phyloP scores from a whole-genome alignment of 2,113 vertebrate genomes.

The Mugil cephalus region DNA sequence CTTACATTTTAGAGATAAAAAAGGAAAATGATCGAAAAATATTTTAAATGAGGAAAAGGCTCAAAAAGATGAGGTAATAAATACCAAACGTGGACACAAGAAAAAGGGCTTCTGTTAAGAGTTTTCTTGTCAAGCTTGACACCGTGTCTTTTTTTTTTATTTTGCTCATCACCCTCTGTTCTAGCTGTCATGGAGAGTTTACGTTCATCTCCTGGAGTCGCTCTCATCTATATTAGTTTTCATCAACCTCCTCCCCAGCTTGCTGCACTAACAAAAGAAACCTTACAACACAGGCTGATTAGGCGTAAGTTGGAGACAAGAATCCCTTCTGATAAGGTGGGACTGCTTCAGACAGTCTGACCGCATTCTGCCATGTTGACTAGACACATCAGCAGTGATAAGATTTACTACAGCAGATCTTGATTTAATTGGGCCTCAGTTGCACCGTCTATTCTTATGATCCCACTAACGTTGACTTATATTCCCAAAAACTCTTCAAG shows the following conservation, averaged over 20 bases:
- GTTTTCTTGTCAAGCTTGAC: conserved; percentile 45
- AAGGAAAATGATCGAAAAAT: conserved; percentile 51
- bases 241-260: conserved; percentile 24
- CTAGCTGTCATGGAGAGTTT: conserved; percentile 21
- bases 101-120: conserved; percentile 81
- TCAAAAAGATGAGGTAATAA: conserved; percentile 70
- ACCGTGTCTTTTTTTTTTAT: conserved; percentile 15
- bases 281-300: conserved; percentile 37
- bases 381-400: conserved; percentile 27
- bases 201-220: conserved; percentile 24
- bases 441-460: conserved; percentile 16
- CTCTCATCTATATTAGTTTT: conserved; percentile 31
- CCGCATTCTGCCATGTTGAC: conserved; percentile 3
- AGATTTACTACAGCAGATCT: conserved; percentile 15
- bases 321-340: conserved; percentile 3
- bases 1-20: conserved; percentile 72
- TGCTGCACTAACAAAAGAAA: conserved; percentile 60
- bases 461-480: background rate
- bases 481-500: background rate
- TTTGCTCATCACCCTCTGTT: conserved; percentile 40
- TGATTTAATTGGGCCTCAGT: conserved; percentile 23
- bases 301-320: conserved; percentile 13
- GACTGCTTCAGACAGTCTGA: conserved; percentile 10
- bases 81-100: conserved; percentile 77
- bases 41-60: conserved; percentile 50